These are phyloP conservation scores for Globodera ellingtonae DNA, from an alignment of 1,140 invertebrate genomes.

Conservation along the genomic window DNA sequence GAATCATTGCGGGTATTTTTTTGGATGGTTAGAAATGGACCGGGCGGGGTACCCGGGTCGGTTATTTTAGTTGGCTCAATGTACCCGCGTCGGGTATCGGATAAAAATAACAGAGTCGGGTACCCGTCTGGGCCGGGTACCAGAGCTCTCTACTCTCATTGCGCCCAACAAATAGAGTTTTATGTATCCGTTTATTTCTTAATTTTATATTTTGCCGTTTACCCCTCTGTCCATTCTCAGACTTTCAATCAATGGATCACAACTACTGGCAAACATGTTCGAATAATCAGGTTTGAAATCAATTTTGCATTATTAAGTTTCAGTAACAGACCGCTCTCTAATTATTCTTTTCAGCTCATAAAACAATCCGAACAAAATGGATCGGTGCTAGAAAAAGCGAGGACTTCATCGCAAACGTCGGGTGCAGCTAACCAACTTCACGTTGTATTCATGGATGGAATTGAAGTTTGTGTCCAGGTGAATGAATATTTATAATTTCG, in stretches of 20 bases:
- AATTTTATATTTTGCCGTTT: no score
- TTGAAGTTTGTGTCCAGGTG: not conserved
- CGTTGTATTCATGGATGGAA: not conserved
- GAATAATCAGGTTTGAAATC: not conserved
- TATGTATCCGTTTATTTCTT: no score
- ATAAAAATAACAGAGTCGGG: no score
- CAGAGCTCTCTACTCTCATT: no score
- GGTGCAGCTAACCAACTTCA: not conserved
- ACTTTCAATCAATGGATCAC: slow-evolving; percentile 8
- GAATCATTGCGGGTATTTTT: no score
- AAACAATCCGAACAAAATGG: not conserved
- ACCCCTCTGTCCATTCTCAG: not conserved
- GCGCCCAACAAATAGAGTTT: no score
- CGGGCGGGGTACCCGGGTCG: no score
- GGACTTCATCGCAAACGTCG: not conserved
- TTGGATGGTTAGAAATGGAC: no score
- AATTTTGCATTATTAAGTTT: not conserved
- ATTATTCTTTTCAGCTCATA: not conserved
- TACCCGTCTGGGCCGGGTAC: no score
- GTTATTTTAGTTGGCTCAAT: no score
- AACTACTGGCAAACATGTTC: slow-evolving; percentile 19
- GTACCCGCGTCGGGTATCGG: no score
- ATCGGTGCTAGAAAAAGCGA: not conserved
- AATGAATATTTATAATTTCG: not conserved
- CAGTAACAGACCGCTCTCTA: not conserved